These are phyloP conservation scores for Pseudoatta argentina DNA, from an alignment of 1,140 invertebrate species.

Conservation along the genomic window DNA sequence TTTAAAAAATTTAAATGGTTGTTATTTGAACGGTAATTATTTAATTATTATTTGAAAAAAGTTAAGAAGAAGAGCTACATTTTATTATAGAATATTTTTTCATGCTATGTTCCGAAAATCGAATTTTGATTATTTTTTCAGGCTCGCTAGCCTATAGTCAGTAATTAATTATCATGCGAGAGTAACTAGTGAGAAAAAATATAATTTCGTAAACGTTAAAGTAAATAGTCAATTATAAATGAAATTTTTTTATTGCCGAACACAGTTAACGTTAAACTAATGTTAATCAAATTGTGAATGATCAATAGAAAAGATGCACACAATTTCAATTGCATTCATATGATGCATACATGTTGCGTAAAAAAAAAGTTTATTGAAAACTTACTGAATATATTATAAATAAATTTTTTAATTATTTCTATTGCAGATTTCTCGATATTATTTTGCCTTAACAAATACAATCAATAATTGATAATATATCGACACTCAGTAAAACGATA, in stretches of 20 bases:
- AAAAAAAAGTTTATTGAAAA: background rate
- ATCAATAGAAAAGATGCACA: background rate
- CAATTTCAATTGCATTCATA: background rate
- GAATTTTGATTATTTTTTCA: no score
- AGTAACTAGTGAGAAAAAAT: conserved; percentile 9
- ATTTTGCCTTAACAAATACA: conserved; percentile 9
- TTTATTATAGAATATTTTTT: no score
- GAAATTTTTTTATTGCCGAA: background rate
- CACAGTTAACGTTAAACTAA: background rate
- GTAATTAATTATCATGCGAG: background rate
- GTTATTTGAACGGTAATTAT: no score
- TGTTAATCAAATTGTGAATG: conserved; percentile 2
- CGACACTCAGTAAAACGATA: background rate
- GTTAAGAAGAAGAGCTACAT: no score
- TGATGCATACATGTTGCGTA: background rate
- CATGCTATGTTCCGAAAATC: no score
- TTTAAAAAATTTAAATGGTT: no score
- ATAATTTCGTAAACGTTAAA: conserved; percentile 6
- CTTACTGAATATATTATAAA: conserved; percentile 1
- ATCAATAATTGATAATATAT: background rate
- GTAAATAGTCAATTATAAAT: background rate
- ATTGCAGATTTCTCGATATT: background rate
- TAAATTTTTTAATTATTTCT: conserved; percentile 12
- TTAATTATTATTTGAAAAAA: no score
- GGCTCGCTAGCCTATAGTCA: background rate